Conservation (phyloP, 2,797 vertebrate species). For the Morus bassanus region DNA sequence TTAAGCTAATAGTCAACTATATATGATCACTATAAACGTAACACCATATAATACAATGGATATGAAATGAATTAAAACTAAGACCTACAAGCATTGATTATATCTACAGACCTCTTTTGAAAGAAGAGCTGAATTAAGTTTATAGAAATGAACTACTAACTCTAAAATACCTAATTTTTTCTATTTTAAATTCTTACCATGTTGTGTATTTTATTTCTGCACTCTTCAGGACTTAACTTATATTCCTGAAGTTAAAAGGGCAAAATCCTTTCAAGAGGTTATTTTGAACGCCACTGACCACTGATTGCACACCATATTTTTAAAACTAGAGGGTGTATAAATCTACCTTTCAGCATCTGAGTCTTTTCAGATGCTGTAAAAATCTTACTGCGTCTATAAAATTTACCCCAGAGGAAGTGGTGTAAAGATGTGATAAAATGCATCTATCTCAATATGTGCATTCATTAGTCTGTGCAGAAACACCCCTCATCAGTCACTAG, state of each 20-base stretch:
- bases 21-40: not conserved
- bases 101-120: not conserved
- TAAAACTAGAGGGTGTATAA: not conserved
- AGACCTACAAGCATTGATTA: not conserved
- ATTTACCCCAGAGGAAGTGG: not conserved
- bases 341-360: not conserved
- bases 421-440: slow-evolving; percentile 1
- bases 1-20: not conserved
- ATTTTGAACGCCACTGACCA: not conserved
- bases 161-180: not conserved
- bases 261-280: not conserved
- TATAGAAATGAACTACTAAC: not conserved
- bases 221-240: not conserved
- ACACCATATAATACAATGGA: not conserved
- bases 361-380: slow-evolving; percentile 20
- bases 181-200: not conserved
- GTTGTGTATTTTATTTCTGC: not conserved
- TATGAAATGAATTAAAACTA: not conserved
- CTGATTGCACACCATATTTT: not conserved
- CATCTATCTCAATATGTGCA: not conserved
- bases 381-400: slow-evolving; percentile 10
- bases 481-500: not conserved
- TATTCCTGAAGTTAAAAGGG: not conserved
- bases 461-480: not conserved
- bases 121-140: not conserved